Base-by-base conservation (phyloP, 2,888 invertebrate genomes). In the Mimachlamys varia region DNA sequence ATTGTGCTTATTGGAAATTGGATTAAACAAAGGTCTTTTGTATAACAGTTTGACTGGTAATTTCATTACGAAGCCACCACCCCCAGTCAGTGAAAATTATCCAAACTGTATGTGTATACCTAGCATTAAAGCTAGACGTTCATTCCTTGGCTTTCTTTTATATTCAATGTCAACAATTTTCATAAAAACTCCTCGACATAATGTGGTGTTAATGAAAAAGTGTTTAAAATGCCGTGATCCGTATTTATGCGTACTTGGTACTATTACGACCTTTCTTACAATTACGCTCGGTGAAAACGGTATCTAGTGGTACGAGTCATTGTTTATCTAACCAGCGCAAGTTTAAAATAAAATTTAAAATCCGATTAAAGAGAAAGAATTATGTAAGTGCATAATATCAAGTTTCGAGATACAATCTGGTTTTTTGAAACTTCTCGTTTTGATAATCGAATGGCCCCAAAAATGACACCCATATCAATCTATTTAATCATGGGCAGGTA, bases 381-480 rank as follows among this genome's bases (percentile, higher is more conserved):
- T 88, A 88, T 89, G 88, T 88, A 33, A 88, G 37, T 55, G 76
- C 55, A 38, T 55, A 88, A 90, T 90, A 92, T 92, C 90, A 89
- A 89, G 90, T 92, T 92, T 90, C 92, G 27, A 49, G 92, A 92
- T 92, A 92, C 89, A 89, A 90, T 92, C 92, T 92, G 50, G 37
- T 87, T 91, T n/a, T 91, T 91, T 90, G 90, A 91, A 90, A 90
- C 87, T 88, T 76, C 44, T 49, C 49, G 89, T 92, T 91, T 55
- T 89, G 90, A 89, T 92, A 90, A 92, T 92, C 89, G 90, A 89
- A 53, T 89, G 91, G 91, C 90, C 91, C 58, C 90, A 50, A 89
- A 90, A 91, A 90, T 91, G 91, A 92, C 90, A 90, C 90, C 91
- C 87, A 88, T 90, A 92, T 92, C 90, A 88, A 50, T 87, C 62